Conservation (phyloP, 2,888 invertebrate species). For the Tethea ocularis region DNA sequence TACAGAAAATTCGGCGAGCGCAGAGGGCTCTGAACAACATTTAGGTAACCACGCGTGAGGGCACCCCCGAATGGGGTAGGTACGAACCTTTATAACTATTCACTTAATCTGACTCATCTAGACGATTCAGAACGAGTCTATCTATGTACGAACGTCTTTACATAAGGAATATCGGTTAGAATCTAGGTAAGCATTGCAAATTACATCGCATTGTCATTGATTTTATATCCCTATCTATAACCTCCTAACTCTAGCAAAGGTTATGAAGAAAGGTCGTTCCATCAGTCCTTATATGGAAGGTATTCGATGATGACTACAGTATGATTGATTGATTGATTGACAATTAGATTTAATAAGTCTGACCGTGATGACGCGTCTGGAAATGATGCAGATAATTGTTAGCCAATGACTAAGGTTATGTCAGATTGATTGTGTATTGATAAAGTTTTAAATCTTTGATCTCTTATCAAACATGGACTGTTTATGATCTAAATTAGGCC, state of each 20-base stretch:
- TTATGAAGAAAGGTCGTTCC: background rate
- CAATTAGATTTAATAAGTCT: background rate
- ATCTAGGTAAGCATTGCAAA: no score
- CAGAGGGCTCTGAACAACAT: no score
- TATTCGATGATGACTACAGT: background rate
- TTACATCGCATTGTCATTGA: background rate
- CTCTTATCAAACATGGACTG: background rate
- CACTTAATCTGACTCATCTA: no score
- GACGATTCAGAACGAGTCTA: no score
- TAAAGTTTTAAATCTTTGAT: background rate
- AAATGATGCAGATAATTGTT: no score
- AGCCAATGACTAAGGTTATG: background rate
- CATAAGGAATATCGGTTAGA: no score
- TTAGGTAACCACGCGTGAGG: no score
- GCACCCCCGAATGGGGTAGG: no score
- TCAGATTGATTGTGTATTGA: background rate
- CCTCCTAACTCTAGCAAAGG: background rate
- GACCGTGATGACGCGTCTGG: background rate
- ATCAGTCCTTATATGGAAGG: background rate
- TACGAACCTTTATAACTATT: no score
- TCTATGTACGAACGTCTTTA: no score
- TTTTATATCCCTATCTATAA: background rate
- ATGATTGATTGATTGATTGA: conserved; percentile 8
- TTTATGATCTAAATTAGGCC: no score
- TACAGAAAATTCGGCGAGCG: no score